phyloP scores from a whole-genome alignment of 2,888 invertebrate genomes.

The Deilephila elpenor region DNA sequence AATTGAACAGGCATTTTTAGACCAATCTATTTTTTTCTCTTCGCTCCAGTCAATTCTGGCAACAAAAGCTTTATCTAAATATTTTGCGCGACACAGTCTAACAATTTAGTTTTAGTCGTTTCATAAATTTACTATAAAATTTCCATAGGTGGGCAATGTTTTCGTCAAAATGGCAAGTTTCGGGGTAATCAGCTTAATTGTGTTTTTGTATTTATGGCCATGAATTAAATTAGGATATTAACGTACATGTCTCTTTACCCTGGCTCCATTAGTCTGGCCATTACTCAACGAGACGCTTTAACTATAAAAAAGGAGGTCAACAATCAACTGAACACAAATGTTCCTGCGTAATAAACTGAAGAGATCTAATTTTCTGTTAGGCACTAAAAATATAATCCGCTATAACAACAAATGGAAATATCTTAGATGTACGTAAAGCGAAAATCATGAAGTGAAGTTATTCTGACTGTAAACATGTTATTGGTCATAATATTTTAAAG shows the following conservation, averaged over 20 bases:
- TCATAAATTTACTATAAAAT: not conserved
- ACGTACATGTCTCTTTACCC: not conserved
- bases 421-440: not conserved
- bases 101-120: slow-evolving; percentile 6
- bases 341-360: slow-evolving; percentile 27
- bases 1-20: not conserved
- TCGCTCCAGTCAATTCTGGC: not conserved
- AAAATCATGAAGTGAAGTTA: not conserved
- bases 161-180: not conserved
- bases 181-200: not conserved
- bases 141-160: not conserved
- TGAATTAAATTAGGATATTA: not conserved
- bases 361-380: slow-evolving; percentile 27
- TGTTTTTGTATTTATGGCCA: not conserved
- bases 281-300: not conserved
- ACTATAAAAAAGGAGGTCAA: slow-evolving; percentile 22
- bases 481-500: no score
- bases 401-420: slow-evolving; percentile 16
- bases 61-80: not conserved
- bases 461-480: not conserved
- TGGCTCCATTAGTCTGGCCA: not conserved
- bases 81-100: slow-evolving; percentile 1
- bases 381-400: slow-evolving; percentile 26
- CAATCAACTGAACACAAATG: slow-evolving; percentile 8
- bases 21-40: not conserved